Evolutionary conservation across 2,113 vertebrate species (phyloP), one percentile per base, ranked within the genome.

Genomic region (Bambusicola thoracicus): DNA sequence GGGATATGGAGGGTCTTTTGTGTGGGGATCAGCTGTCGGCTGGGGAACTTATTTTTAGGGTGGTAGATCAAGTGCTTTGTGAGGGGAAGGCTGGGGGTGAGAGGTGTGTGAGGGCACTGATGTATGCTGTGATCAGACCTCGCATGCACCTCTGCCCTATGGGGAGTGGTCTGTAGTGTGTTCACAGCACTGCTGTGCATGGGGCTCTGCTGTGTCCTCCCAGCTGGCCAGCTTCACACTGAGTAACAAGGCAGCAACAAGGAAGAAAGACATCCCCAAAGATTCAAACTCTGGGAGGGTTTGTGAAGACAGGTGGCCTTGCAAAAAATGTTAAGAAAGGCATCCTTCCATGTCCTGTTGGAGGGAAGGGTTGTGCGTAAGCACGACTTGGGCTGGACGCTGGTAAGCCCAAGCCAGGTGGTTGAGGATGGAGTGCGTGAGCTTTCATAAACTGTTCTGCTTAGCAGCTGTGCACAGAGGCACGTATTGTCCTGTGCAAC

Each of bases 21-120:
- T 97, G 94, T 68, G 81, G 73, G 56, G 87, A 97, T 94, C 97
- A 97, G 96, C 96, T 97, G 97, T 97, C 74, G 0, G 75, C 49
- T 0, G 10, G 67, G 67, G 63, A 25, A 82, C 86, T 86, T 97
- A 97, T 97, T 97, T 97, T 97, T 97, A 97, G 96, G 74, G 44
- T 7, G 6, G 87, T 78, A 70, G 81, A 93, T 89, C 53, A 56
- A 0, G 0, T 19, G 78, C 77, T 93, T 77, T 76, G 38, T 0
- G 1, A 67, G 66, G 67, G 59, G 74, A 83, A 81, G 59, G 77
- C 81, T 82, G 91, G 20, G 87, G 75, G 89, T 1, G 48, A 56
- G 89, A 89, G 81, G 79, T 95, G 81, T 79, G 63, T 0, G 1
- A 30, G 38, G 59, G 38, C 11, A 2, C 21, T 44, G 19, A 32